phyloP scores from a whole-genome alignment of 2,113 vertebrate genomes.

The Myiagra hebetior region DNA sequence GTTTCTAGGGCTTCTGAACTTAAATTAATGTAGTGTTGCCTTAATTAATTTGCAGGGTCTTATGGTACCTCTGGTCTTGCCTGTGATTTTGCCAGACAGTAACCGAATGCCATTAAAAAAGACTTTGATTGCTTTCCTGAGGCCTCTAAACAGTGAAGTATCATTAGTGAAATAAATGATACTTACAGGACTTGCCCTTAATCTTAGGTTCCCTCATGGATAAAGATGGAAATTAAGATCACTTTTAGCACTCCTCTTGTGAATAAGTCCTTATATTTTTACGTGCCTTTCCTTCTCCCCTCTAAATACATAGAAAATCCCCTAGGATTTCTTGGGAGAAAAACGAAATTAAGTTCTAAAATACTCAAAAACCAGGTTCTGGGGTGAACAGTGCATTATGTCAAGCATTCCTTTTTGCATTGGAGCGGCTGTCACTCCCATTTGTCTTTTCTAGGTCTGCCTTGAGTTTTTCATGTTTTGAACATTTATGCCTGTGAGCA shows the following conservation, averaged over 20 bases:
- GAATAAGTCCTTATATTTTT: background rate
- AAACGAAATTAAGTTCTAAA: background rate
- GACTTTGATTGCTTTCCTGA: background rate
- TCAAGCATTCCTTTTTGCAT: background rate
- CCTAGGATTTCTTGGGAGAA: background rate
- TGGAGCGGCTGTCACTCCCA: background rate
- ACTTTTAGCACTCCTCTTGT: background rate
- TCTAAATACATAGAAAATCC: background rate
- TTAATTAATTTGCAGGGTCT: background rate
- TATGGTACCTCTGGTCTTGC: background rate
- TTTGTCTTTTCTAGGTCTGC: background rate
- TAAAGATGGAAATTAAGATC: background rate
- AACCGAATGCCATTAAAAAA: background rate
- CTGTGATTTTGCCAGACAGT: background rate
- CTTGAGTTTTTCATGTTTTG: background rate
- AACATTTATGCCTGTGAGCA: background rate
- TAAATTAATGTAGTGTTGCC: background rate
- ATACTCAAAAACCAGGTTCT: background rate
- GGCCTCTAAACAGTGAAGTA: background rate
- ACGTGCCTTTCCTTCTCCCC: background rate
- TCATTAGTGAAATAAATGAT: background rate
- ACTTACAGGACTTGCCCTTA: background rate
- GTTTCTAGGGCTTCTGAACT: background rate
- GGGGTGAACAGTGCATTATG: background rate
- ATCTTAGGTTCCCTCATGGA: background rate